Percentiles rank a stretch among this genome's conserved stretches.
Conservation (phyloP, 2,888 invertebrate genomes). For the Parapristionchus giblindavisi region DNA sequence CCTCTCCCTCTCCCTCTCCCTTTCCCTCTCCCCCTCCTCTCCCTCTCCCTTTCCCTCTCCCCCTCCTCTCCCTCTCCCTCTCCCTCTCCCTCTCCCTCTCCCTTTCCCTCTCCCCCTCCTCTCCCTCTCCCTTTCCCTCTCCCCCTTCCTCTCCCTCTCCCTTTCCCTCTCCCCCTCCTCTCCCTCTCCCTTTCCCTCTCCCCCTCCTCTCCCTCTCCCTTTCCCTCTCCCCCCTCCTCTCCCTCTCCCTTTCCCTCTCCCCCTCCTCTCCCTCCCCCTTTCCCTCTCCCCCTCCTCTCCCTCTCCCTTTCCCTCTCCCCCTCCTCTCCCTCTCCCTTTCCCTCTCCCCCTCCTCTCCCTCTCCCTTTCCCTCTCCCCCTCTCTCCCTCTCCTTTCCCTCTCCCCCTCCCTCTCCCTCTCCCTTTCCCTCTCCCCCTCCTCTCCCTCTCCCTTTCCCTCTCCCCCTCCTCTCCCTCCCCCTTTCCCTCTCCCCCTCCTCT, state of each 20-base stretch:
- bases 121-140: background rate
- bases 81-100: background rate
- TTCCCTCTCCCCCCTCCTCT: background rate
- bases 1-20: constrained; percentile 1
- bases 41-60: background rate
- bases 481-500: background rate
- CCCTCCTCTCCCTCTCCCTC: too few relatives aligned
- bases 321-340: background rate
- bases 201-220: background rate
- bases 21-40: background rate
- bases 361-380: constrained; percentile 9
- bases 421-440: background rate
- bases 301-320: background rate
- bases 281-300: constrained; percentile 19
- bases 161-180: too few relatives aligned
- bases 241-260: constrained; percentile 14
- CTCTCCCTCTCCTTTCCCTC: constrained; percentile 11
- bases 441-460: background rate
- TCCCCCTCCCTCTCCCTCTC: background rate
- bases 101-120: constrained; percentile 22
- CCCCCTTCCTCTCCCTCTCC: too few relatives aligned
- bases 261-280: constrained; percentile 10
- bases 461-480: background rate
- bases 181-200: too few relatives aligned
- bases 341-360: background rate